Evolutionary conservation across 1,140 invertebrate genomes (phyloP).

Genomic region (Eurosta solidaginis): DNA sequence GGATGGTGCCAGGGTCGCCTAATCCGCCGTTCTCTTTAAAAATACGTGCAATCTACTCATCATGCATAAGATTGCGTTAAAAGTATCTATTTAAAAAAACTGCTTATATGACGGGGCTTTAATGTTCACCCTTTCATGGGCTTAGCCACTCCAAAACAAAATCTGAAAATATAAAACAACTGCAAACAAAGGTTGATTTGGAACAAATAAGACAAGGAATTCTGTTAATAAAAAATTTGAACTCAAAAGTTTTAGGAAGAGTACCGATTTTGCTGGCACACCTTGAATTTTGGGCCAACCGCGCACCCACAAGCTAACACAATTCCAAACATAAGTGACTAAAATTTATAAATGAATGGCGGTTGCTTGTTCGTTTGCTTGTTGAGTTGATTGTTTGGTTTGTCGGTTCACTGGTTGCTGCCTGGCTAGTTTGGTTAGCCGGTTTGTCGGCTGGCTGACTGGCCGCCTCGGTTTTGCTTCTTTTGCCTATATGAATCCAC

Average conservation of each 20-base stretch:
- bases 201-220: background rate
- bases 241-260: background rate
- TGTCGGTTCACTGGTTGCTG: background rate
- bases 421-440: background rate
- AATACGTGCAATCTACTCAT: too few species aligned
- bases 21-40: too few species aligned
- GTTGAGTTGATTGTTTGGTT: background rate
- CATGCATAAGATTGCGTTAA: too few species aligned
- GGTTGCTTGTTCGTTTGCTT: background rate
- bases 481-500: too few species aligned
- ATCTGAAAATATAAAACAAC: slow-evolving; percentile 3
- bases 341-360: background rate
- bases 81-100: too few species aligned
- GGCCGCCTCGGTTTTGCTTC: too few species aligned
- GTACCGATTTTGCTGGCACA: slow-evolving; percentile 37
- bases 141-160: slow-evolving; percentile 41
- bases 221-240: background rate
- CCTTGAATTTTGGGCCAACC: slow-evolving; percentile 51
- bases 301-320: background rate
- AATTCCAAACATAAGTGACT: background rate
- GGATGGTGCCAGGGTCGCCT: too few species aligned
- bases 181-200: slow-evolving; percentile 3
- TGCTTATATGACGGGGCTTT: background rate
- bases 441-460: background rate
- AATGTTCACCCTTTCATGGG: slow-evolving; percentile 13